phyloP scores from a whole-genome alignment of 2,888 invertebrate species.

The Isoperla grammatica region DNA sequence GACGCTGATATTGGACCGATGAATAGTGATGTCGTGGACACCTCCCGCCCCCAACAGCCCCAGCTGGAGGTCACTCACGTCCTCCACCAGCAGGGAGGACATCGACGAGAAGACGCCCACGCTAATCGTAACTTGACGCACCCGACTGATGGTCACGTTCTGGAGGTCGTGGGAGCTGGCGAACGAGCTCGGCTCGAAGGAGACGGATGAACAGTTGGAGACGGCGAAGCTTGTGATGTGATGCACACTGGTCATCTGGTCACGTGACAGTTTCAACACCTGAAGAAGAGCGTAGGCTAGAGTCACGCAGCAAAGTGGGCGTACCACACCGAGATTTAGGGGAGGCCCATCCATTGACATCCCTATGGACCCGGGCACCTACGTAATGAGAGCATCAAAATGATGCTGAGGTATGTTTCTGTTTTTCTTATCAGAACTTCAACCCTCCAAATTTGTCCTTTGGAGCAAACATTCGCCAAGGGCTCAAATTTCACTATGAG shows the following conservation, averaged over 20 bases:
- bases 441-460: too few relatives aligned
- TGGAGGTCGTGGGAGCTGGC: background rate
- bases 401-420: too few relatives aligned
- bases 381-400: too few relatives aligned
- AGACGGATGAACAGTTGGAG: background rate
- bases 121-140: background rate
- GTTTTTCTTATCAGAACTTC: too few relatives aligned
- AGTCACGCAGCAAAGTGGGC: too few relatives aligned
- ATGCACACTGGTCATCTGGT: background rate
- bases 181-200: background rate
- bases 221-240: background rate
- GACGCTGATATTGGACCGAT: background rate
- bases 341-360: too few relatives aligned
- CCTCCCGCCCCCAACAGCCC: background rate
- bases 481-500: too few relatives aligned
- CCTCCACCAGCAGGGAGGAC: background rate
- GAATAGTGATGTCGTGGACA: background rate
- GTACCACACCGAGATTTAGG: too few relatives aligned
- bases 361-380: too few relatives aligned
- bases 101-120: conserved; percentile 10
- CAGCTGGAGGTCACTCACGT: conserved; percentile 3
- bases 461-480: too few relatives aligned
- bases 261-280: background rate
- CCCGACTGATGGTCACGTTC: background rate
- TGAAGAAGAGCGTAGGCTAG: too few relatives aligned